Percentiles rank a stretch among this genome's conserved stretches.
These are phyloP conservation scores for Cynopterus brachyotis DNA, from an alignment of 2,113 vertebrate genomes.

Conservation along the genomic window DNA sequence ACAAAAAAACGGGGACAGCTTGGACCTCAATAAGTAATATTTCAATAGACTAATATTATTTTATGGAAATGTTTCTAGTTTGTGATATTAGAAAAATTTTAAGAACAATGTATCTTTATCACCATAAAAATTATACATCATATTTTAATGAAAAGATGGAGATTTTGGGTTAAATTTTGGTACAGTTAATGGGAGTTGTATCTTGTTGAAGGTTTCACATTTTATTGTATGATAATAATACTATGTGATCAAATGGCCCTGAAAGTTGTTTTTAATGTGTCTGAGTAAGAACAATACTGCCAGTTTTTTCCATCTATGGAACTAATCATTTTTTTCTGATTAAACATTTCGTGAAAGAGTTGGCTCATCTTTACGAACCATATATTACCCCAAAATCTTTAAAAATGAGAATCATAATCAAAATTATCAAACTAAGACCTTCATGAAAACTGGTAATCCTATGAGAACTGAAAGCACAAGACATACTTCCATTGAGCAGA, in stretches of 20 bases:
- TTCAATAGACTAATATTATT: slow-evolving; percentile 18
- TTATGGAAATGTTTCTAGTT: not conserved
- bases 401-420: slow-evolving; percentile 10
- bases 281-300: not conserved
- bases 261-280: slow-evolving; percentile 34
- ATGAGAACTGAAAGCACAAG: not conserved
- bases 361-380: slow-evolving; percentile 24
- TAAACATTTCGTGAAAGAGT: not conserved
- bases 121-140: not conserved
- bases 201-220: not conserved
- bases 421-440: slow-evolving; percentile 37
- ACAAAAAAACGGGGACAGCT: not conserved
- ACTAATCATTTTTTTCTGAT: slow-evolving; percentile 34
- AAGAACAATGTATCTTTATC: not conserved
- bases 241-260: not conserved
- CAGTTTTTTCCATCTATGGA: slow-evolving; percentile 1
- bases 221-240: slow-evolving; percentile 27
- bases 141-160: not conserved
- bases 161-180: not conserved
- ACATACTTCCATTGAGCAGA: not conserved
- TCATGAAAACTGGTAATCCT: not conserved
- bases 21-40: not conserved
- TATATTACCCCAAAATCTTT: not conserved
- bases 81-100: not conserved
- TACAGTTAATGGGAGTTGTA: not conserved